phyloP scores from a whole-genome alignment of 2,797 vertebrate species.

The Pseudochirops corinnae region DNA sequence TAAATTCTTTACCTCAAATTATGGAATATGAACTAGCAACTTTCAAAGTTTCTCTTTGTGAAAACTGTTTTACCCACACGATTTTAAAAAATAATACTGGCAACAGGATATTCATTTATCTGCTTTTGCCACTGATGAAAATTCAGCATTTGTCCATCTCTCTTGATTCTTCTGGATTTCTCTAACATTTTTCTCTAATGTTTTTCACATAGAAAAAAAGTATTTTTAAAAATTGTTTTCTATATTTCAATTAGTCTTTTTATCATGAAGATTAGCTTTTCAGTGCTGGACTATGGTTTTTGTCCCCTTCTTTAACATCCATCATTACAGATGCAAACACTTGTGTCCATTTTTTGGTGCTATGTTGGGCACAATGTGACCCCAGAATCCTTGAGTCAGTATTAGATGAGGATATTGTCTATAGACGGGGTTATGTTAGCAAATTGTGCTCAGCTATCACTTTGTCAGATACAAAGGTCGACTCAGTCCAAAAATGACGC shows the following conservation, averaged over 20 bases:
- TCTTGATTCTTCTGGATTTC: slow-evolving; percentile 73
- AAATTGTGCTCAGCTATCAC: background rate
- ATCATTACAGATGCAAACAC: slow-evolving; percentile 96
- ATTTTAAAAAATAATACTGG: slow-evolving; percentile 89
- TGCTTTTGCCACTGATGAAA: slow-evolving; percentile 83
- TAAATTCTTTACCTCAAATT: slow-evolving; percentile 84
- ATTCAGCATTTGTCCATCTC: slow-evolving; percentile 78
- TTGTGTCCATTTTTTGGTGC: slow-evolving; percentile 79
- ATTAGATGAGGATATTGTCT: background rate
- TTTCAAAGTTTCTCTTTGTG: slow-evolving; percentile 82
- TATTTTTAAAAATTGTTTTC: slow-evolving; percentile 78
- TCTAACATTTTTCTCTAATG: slow-evolving; percentile 81
- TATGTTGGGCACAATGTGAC: background rate
- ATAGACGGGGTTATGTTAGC: background rate
- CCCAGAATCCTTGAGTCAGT: background rate
- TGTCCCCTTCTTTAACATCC: slow-evolving; percentile 94
- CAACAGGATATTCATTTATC: slow-evolving; percentile 83
- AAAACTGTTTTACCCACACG: slow-evolving; percentile 81
- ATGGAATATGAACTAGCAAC: slow-evolving; percentile 83
- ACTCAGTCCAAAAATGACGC: background rate
- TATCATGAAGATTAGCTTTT: slow-evolving; percentile 87
- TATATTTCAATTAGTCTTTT: slow-evolving; percentile 66
- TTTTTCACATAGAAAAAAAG: slow-evolving; percentile 79
- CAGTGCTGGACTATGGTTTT: slow-evolving; percentile 90
- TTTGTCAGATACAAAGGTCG: background rate